A percentile compares a stretch with the other conserved stretches of the same genome.
Conservation (phyloP, 2,113 vertebrate genomes). For the Crypturellus undulatus region DNA sequence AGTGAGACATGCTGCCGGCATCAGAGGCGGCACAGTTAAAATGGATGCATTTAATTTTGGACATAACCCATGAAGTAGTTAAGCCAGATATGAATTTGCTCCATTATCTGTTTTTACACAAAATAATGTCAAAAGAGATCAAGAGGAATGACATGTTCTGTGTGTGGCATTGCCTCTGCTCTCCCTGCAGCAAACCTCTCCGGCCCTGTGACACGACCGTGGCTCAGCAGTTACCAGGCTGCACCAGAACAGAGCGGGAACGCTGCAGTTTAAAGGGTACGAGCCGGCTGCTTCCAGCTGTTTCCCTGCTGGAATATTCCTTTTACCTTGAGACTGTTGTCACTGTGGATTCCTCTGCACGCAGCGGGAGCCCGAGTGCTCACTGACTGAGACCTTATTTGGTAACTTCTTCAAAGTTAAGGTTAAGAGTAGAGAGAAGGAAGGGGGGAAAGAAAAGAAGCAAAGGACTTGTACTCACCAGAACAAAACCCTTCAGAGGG, state of each 20-base stretch:
- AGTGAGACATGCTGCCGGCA: not conserved
- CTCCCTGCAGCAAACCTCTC: not conserved
- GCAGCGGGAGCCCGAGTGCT: not conserved
- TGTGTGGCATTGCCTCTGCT: not conserved
- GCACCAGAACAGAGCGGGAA: not conserved
- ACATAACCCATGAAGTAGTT: not conserved
- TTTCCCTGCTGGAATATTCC: not conserved
- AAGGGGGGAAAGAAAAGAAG: not conserved
- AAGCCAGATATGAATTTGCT: not conserved
- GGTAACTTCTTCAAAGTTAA: not conserved
- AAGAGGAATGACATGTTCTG: not conserved
- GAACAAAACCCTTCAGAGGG: not conserved
- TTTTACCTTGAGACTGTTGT: not conserved
- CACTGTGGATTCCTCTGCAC: not conserved
- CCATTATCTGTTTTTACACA: not conserved
- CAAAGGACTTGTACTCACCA: slow-evolving; percentile 62
- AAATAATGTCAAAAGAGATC: not conserved
- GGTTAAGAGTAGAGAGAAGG: not conserved
- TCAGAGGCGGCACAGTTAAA: not conserved
- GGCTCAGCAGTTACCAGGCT: rapidly evolving
- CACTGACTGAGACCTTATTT: slow-evolving; percentile 13
- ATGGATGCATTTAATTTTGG: not conserved
- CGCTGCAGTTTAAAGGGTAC: rapidly evolving
- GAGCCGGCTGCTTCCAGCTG: not conserved
- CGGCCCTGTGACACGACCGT: rapidly evolving